Evolutionary conservation across 2,113 vertebrate species (phyloP).

Genomic region (Pagrus major): DNA sequence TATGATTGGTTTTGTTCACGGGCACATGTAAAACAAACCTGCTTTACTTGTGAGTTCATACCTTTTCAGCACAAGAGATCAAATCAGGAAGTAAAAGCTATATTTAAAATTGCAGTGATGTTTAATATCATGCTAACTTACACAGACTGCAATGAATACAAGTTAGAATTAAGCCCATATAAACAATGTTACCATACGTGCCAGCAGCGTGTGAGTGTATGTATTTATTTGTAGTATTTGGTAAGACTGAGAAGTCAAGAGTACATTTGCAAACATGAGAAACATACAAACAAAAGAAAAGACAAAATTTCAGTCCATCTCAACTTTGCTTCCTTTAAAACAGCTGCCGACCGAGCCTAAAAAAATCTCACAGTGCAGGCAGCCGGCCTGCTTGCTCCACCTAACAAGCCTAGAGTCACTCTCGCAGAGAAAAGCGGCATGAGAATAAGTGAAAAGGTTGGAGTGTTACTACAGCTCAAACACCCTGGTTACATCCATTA

Average conservation of each 20-base stretch:
- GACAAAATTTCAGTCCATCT: too few species aligned
- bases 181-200: background rate
- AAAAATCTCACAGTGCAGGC: too few species aligned
- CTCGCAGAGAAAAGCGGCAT: too few species aligned
- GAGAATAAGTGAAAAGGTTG: too few species aligned
- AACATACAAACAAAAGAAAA: background rate
- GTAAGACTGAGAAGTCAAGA: background rate
- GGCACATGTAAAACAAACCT: background rate
- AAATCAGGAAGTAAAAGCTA: too few species aligned
- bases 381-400: too few species aligned
- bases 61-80: background rate
- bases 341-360: too few species aligned
- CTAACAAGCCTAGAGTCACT: too few species aligned
- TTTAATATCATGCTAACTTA: background rate
- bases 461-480: too few species aligned
- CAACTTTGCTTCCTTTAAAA: too few species aligned
- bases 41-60: background rate
- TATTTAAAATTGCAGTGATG: background rate
- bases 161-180: background rate
- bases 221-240: background rate
- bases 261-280: background rate
- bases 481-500: too few species aligned
- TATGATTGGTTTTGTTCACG: background rate
- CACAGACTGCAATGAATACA: background rate
- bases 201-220: too few species aligned